Conservation (phyloP, 2,797 vertebrate species). For the Lithobates pipiens region DNA sequence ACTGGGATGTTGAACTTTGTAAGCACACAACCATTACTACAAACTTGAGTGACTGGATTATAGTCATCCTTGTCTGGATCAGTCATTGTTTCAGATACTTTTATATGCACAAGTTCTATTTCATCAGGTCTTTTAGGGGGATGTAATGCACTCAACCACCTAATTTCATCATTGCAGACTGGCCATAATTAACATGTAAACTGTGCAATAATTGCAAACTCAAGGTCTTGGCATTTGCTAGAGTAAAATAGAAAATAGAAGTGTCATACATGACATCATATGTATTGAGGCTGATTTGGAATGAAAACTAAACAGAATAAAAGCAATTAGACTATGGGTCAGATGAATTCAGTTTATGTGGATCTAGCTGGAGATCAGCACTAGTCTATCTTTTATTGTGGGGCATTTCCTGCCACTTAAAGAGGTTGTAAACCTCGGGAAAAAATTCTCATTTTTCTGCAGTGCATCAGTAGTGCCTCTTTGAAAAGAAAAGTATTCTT, state of each 20-base stretch:
- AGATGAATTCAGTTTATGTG: slow-evolving; percentile 35
- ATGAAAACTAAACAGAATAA: slow-evolving; percentile 54
- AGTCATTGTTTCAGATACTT: too few species aligned
- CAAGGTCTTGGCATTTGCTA: slow-evolving; percentile 1
- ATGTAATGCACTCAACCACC: slow-evolving; percentile 4
- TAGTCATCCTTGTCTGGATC: too few species aligned
- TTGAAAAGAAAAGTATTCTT: slow-evolving; percentile 32
- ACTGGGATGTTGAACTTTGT: too few species aligned
- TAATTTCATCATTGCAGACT: slow-evolving; percentile 26
- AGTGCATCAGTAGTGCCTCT: slow-evolving; percentile 27
- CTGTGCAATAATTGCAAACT: neutral
- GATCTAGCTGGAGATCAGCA: slow-evolving; percentile 31
- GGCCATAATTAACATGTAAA: neutral
- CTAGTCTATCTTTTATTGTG: slow-evolving; percentile 37
- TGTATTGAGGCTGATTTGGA: slow-evolving; percentile 7
- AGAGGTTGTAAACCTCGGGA: too few species aligned
- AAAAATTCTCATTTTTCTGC: neutral
- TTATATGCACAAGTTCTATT: too few species aligned
- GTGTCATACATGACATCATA: slow-evolving; percentile 41
- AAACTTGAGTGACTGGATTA: too few species aligned
- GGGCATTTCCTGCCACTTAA: neutral
- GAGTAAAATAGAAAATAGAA: slow-evolving; percentile 35
- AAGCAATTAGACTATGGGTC: slow-evolving; percentile 35
- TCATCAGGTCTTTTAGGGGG: too few species aligned
- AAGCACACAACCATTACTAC: too few species aligned